Percentiles rank a stretch among this genome's conserved stretches.
Evolutionary conservation across 2,888 invertebrate species (phyloP).

Genomic region (Caenorhabditis sp.): DNA sequence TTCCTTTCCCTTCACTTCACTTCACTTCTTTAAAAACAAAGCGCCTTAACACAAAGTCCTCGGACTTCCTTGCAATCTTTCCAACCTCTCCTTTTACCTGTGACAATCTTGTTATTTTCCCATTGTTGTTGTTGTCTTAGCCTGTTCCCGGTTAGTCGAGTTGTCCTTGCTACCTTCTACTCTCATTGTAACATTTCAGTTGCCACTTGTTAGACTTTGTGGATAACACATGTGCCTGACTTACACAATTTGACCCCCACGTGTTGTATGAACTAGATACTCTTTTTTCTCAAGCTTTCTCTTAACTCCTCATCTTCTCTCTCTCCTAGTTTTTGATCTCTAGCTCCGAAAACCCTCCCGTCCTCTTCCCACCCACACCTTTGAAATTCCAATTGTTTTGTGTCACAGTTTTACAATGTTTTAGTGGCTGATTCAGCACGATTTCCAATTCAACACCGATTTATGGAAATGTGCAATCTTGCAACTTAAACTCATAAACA

Average conservation of each 20-base stretch:
- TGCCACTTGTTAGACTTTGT: slow-evolving; percentile 23
- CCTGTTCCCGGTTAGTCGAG: slow-evolving; percentile 49
- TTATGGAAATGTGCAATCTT: neutral
- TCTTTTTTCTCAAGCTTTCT: slow-evolving; percentile 57
- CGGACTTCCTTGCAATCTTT: neutral
- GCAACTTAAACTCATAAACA: slow-evolving; percentile 4
- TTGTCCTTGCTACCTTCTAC: slow-evolving; percentile 1
- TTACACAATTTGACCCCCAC: slow-evolving; percentile 39
- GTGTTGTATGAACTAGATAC: slow-evolving; percentile 60
- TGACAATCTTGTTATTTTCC: slow-evolving; percentile 31
- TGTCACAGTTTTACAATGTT: too few relatives aligned
- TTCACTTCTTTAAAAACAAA: slow-evolving; percentile 7
- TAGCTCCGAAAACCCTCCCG: slow-evolving; percentile 26
- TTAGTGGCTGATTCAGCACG: too few relatives aligned
- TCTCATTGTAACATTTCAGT: slow-evolving; percentile 31
- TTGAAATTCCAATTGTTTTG: slow-evolving; percentile 4
- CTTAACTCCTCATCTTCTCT: slow-evolving; percentile 40
- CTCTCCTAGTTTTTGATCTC: slow-evolving; percentile 53
- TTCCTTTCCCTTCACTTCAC: slow-evolving; percentile 38
- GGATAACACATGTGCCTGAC: slow-evolving; percentile 41
- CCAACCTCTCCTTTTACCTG: slow-evolving; percentile 29
- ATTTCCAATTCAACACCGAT: too few relatives aligned
- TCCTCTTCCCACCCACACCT: slow-evolving; percentile 19
- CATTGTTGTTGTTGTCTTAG: slow-evolving; percentile 26
- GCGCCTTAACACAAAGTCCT: neutral